Evolutionary conservation across 2,888 invertebrate genomes (phyloP).

Genomic region (Acronicta leporina): DNA sequence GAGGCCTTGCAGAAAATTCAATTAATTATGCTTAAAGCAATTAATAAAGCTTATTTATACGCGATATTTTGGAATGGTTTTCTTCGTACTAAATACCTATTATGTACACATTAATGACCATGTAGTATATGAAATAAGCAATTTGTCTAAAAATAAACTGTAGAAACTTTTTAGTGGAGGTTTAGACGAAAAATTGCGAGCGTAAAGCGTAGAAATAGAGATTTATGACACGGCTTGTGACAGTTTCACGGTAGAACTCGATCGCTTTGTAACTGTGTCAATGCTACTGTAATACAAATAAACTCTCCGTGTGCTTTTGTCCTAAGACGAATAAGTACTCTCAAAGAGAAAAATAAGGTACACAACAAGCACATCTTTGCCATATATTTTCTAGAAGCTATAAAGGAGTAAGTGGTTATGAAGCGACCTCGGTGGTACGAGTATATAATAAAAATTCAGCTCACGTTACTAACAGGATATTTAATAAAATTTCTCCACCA

Average conservation of each 20-base stretch:
- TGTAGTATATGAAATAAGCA: too few species aligned
- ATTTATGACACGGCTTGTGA: too few species aligned
- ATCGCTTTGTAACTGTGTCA: too few species aligned
- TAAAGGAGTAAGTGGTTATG: conserved; percentile 14
- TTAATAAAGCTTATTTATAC: conserved; percentile 34
- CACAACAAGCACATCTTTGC: conserved; percentile 10
- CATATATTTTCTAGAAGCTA: conserved; percentile 14
- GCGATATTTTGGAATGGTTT: conserved; percentile 3
- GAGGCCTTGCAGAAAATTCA: conserved; percentile 28
- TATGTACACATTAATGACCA: too few species aligned
- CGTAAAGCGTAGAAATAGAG: too few species aligned
- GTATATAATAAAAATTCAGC: conserved; percentile 45
- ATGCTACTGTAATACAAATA: not conserved
- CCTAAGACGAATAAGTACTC: not conserved
- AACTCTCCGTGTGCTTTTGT: not conserved
- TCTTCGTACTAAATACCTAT: not conserved
- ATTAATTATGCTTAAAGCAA: conserved; percentile 31
- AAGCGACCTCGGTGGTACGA: conserved; percentile 15
- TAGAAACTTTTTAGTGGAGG: too few species aligned
- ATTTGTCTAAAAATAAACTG: too few species aligned
- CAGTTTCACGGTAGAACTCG: too few species aligned
- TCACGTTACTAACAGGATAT: conserved; percentile 46
- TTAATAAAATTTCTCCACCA: conserved; percentile 38
- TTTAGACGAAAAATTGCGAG: too few species aligned
- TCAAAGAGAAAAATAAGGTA: conserved; percentile 5